phyloP scores from a whole-genome alignment of 2,888 invertebrate species.

The Carterocephalus palaemon region DNA sequence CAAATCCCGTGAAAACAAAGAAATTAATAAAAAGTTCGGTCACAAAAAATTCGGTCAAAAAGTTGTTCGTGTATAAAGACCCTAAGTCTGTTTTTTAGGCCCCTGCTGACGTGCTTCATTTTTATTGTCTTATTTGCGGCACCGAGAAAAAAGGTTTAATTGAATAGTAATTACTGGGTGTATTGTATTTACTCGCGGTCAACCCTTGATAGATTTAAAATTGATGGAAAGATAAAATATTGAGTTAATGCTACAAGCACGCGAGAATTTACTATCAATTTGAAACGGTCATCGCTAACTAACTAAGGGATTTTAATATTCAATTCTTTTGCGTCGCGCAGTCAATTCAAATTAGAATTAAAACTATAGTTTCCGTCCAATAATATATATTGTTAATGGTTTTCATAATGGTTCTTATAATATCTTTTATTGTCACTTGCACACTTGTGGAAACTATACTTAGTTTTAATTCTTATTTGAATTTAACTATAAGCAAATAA shows the following conservation, averaged over 20 bases:
- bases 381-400: neutral
- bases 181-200: constrained; percentile 23
- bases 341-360: too few species aligned
- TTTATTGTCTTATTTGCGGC: constrained; percentile 20
- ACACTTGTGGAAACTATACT: too few species aligned
- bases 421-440: neutral
- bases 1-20: too few species aligned
- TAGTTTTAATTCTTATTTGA: too few species aligned
- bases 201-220: constrained; percentile 22
- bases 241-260: constrained; percentile 20
- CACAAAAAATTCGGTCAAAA: too few species aligned
- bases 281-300: constrained; percentile 14
- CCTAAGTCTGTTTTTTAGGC: too few species aligned
- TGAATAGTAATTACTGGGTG: constrained; percentile 22
- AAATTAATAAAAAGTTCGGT: too few species aligned
- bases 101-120: constrained; percentile 8
- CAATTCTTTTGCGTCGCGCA: too few species aligned
- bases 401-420: neutral
- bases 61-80: too few species aligned
- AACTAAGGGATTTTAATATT: constrained; percentile 3
- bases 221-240: constrained; percentile 22
- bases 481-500: too few species aligned
- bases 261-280: constrained; percentile 23
- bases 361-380: too few species aligned
- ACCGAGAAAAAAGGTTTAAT: constrained; percentile 23